phyloP scores from a whole-genome alignment of 2,113 vertebrate species.

The Leucopsar rothschildi region DNA sequence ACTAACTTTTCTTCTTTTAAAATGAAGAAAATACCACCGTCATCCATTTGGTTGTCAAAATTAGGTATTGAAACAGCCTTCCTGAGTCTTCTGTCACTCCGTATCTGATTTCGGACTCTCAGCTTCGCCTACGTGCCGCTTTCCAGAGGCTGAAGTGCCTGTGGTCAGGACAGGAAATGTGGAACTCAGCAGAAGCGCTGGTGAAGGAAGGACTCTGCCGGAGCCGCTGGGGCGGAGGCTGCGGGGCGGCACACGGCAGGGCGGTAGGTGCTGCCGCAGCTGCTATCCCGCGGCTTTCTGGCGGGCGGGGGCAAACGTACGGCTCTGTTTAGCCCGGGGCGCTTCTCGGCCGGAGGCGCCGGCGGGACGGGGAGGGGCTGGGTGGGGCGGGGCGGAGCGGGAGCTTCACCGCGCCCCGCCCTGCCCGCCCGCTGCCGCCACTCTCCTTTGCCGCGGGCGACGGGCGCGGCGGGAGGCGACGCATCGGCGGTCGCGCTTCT shows the following conservation, averaged over 20 bases:
- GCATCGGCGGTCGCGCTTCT: rapidly evolving
- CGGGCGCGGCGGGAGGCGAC: too few relatives aligned
- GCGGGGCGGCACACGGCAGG: rapidly evolving
- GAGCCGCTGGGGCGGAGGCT: rapidly evolving
- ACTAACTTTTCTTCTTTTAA: too few relatives aligned
- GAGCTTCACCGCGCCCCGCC: neutral
- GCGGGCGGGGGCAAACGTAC: too few relatives aligned
- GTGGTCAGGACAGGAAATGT: rapidly evolving
- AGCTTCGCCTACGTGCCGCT: neutral
- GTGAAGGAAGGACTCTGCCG: rapidly evolving
- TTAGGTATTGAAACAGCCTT: rapidly evolving
- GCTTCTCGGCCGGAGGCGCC: too few relatives aligned
- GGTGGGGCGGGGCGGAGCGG: too few relatives aligned
- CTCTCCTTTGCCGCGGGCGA: neutral
- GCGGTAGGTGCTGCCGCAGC: too few relatives aligned
- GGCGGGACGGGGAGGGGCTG: neutral
- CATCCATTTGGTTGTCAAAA: neutral
- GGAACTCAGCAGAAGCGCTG: rapidly evolving
- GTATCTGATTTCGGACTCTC: neutral
- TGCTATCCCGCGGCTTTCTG: too few relatives aligned
- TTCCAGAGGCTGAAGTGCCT: neutral
- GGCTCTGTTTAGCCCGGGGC: rapidly evolving
- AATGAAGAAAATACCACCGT: rapidly evolving
- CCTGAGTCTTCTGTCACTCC: neutral
- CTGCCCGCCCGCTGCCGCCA: neutral